These are phyloP conservation scores for Plagodis dolabraria DNA, from an alignment of 2,888 invertebrate genomes.

Conservation along the genomic window DNA sequence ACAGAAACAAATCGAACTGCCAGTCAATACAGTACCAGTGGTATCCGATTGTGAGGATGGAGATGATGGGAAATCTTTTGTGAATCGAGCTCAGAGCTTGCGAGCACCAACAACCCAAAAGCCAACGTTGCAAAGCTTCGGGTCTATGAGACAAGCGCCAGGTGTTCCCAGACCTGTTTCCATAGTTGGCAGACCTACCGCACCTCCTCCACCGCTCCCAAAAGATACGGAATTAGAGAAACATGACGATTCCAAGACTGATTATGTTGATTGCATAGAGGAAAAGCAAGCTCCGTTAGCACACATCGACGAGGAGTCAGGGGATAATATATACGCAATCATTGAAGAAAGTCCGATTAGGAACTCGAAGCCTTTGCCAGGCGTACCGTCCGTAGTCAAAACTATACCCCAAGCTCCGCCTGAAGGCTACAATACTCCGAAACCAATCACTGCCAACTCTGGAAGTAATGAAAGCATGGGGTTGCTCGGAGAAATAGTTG, in stretches of 20 bases:
- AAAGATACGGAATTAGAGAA: slow-evolving; percentile 43
- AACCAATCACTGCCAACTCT: slow-evolving; percentile 70
- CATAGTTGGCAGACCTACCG: slow-evolving; percentile 89
- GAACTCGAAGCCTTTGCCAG: slow-evolving; percentile 69
- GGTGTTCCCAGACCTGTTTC: slow-evolving; percentile 89
- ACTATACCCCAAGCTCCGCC: slow-evolving; percentile 73
- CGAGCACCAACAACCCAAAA: slow-evolving; percentile 84
- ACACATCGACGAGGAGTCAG: slow-evolving; percentile 86
- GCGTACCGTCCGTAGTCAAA: slow-evolving; percentile 63
- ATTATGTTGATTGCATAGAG: slow-evolving; percentile 92
- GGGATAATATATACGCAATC: slow-evolving; percentile 94
- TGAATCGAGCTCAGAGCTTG: slow-evolving; percentile 93
- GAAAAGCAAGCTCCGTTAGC: slow-evolving; percentile 86
- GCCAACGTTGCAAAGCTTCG: slow-evolving; percentile 90
- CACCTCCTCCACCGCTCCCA: slow-evolving; percentile 90
- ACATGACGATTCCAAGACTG: slow-evolving; percentile 68
- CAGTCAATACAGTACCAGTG: slow-evolving; percentile 86
- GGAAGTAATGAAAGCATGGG: slow-evolving; percentile 90
- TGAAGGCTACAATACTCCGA: slow-evolving; percentile 77
- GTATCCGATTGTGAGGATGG: slow-evolving; percentile 79
- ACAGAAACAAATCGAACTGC: slow-evolving; percentile 87
- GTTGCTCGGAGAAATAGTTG: slow-evolving; percentile 93
- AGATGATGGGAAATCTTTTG: slow-evolving; percentile 84
- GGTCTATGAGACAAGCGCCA: slow-evolving; percentile 91
- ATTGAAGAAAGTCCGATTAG: slow-evolving; percentile 90